These are phyloP conservation scores for Myanophis thanlyinensis DNA, from an alignment of 2,113 vertebrate genomes.

Conservation along the genomic window DNA sequence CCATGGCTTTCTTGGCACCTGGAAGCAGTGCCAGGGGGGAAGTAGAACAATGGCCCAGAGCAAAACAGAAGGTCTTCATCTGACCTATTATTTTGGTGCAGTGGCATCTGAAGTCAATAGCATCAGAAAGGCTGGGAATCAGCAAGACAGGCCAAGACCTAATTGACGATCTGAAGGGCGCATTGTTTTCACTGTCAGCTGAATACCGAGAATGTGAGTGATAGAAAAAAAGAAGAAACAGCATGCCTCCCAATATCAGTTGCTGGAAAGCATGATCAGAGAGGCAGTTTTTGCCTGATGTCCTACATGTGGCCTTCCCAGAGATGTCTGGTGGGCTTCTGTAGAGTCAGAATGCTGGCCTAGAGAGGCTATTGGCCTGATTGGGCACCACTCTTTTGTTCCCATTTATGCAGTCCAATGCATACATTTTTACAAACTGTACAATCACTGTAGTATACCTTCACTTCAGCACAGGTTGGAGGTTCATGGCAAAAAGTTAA, in stretches of 20 bases:
- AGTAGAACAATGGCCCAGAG: neutral
- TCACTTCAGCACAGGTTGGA: neutral
- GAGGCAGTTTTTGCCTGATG: neutral
- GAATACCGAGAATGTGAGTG: neutral
- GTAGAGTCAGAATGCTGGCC: neutral
- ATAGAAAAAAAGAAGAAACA: neutral
- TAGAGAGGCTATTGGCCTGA: neutral
- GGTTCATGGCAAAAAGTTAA: neutral
- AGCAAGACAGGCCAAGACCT: neutral
- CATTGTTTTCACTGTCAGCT: neutral
- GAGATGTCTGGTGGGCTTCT: neutral
- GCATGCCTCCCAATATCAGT: neutral
- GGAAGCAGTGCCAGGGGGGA: neutral
- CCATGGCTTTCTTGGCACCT: neutral
- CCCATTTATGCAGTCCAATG: neutral
- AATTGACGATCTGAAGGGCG: neutral
- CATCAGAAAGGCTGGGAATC: neutral
- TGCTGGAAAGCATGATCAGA: neutral
- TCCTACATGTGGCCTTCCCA: neutral
- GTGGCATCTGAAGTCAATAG: neutral
- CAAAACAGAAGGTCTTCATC: neutral
- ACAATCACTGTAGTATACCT: neutral
- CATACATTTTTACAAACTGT: neutral
- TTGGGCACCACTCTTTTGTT: neutral
- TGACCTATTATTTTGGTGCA: neutral